Percentiles rank a stretch among this genome's conserved stretches.
phyloP scores from a whole-genome alignment of 1,140 invertebrate species.

The Helicorthomorpha holstii region DNA sequence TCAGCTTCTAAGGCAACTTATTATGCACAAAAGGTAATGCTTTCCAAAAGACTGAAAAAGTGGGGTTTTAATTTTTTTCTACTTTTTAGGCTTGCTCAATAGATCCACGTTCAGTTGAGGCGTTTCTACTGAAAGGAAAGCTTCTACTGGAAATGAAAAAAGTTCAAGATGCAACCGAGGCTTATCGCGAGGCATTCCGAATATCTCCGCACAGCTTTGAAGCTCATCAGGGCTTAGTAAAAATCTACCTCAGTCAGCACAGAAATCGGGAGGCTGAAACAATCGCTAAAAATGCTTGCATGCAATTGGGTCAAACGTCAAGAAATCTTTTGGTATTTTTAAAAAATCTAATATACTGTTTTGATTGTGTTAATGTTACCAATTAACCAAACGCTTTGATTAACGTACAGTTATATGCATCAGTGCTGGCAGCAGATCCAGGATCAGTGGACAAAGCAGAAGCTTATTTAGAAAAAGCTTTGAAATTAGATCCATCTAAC shows the following conservation, averaged over 20 bases:
- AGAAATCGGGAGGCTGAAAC: conserved; percentile 47
- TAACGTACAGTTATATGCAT: conserved; percentile 48
- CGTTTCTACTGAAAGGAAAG: conserved; percentile 46
- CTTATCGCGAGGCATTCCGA: conserved; percentile 53
- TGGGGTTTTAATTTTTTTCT: too few relatives aligned
- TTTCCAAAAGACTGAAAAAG: neutral
- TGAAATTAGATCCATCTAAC: conserved; percentile 42
- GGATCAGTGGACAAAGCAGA: conserved; percentile 41
- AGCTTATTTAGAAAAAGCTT: conserved; percentile 46
- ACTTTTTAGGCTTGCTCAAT: conserved; percentile 29
- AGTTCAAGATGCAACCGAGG: conserved; percentile 44
- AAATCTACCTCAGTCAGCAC: conserved; percentile 47
- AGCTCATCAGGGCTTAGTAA: conserved; percentile 47
- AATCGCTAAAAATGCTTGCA: conserved; percentile 46
- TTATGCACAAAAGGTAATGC: conserved; percentile 36
- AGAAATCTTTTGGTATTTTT: conserved; percentile 43
- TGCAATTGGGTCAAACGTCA: conserved; percentile 46
- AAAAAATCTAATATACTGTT: neutral
- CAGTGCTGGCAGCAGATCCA: conserved; percentile 49
- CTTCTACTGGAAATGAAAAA: conserved; percentile 52
- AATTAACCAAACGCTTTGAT: too few relatives aligned
- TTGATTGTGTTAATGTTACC: neutral
- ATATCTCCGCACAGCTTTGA: conserved; percentile 39
- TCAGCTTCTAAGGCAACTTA: conserved; percentile 38
- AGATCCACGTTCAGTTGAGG: conserved; percentile 38